Percentiles rank a stretch among this genome's conserved stretches.
These are phyloP conservation scores for Catagonus wagneri DNA, from an alignment of 2,113 vertebrate species.

Conservation along the genomic window DNA sequence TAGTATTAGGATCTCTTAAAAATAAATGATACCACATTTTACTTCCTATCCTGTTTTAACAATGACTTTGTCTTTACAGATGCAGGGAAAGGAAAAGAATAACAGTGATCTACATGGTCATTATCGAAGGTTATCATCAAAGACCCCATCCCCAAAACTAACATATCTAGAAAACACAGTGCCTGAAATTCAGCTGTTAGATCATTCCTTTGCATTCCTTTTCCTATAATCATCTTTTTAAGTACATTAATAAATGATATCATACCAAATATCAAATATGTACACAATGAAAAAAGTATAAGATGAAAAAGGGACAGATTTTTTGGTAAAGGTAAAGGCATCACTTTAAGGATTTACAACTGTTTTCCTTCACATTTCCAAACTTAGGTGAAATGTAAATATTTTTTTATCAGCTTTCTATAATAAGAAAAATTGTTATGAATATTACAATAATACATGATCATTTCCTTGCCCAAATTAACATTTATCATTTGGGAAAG, in stretches of 20 bases:
- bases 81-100: neutral
- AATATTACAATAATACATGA: neutral
- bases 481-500: neutral
- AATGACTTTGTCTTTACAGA: neutral
- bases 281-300: neutral
- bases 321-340: neutral
- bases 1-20: neutral
- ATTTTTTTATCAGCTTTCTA: constrained; percentile 35
- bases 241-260: neutral
- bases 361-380: neutral
- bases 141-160: neutral
- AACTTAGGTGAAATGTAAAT: neutral
- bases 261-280: neutral
- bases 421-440: neutral
- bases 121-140: neutral
- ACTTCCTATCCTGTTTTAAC: neutral
- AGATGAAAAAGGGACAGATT: neutral
- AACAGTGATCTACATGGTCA: neutral
- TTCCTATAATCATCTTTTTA: neutral
- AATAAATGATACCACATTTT: neutral
- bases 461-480: neutral
- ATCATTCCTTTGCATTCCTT: neutral
- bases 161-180: neutral
- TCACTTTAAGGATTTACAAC: neutral
- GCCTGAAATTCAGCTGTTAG: neutral